A percentile compares a stretch with the other conserved stretches of the same genome.
phyloP scores from a whole-genome alignment of 1,140 invertebrate genomes.

The Pseudomyrmex sp. region DNA sequence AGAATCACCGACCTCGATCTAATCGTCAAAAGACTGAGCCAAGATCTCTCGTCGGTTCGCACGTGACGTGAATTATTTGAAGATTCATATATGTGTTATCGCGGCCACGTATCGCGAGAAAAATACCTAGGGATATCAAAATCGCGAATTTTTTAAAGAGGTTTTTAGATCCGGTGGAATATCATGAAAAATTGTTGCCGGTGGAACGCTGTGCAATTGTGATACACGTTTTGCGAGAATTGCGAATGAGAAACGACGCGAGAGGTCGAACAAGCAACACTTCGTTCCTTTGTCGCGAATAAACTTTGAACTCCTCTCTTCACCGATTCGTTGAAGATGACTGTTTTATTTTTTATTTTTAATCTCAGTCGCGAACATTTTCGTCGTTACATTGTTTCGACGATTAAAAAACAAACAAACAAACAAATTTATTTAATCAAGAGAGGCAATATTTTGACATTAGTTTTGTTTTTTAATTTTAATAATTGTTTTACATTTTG shows the following conservation, averaged over 20 bases:
- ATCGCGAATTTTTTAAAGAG: neutral
- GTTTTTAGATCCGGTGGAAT: neutral
- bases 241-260: neutral
- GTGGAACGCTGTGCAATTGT: neutral
- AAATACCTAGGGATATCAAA: slow-evolving; percentile 12
- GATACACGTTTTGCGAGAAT: neutral
- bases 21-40: slow-evolving; percentile 39
- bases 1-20: slow-evolving; percentile 64
- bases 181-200: neutral
- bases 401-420: too few species aligned
- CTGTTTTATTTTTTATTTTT: too few species aligned
- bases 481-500: too few species aligned
- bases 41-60: slow-evolving; percentile 28
- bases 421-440: too few species aligned
- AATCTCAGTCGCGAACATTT: too few species aligned
- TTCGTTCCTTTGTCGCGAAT: slow-evolving; percentile 58
- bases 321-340: neutral
- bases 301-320: slow-evolving; percentile 64
- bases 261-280: neutral
- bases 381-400: too few species aligned
- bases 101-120: neutral
- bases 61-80: slow-evolving; percentile 35
- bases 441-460: too few species aligned
- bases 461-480: too few species aligned
- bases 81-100: neutral